Conservation (phyloP, 2,797 vertebrate genomes). For the Distichodus sexfasciatus region DNA sequence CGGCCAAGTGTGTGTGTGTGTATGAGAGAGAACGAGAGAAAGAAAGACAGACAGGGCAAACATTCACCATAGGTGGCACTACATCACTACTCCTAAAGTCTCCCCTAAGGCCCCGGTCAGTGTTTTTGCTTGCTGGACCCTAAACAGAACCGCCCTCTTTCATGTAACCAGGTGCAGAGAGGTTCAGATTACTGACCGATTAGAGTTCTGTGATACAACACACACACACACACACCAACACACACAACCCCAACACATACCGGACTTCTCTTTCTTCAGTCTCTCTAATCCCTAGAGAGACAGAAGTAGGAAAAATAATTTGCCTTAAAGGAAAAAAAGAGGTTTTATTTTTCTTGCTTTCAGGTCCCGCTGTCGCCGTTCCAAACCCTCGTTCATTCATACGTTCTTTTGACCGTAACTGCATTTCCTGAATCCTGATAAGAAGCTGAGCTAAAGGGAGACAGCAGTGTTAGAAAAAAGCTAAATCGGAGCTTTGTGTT, state of each 20-base stretch:
- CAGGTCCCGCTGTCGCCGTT: conserved; percentile 1
- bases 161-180: conserved; percentile 61
- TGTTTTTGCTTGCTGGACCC: conserved; percentile 37
- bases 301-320: conserved; percentile 6
- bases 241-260: conserved; percentile 9
- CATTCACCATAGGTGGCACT: conserved; percentile 45
- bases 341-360: conserved; percentile 8
- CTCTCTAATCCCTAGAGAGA: background rate
- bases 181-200: conserved; percentile 66
- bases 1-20: conserved; percentile 22
- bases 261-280: conserved; percentile 6
- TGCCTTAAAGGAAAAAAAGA: background rate
- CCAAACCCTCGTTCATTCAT: background rate
- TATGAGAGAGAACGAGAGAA: background rate
- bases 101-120: conserved; percentile 32
- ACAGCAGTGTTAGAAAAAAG: conserved; percentile 14
- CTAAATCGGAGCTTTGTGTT: conserved; percentile 41
- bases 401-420: conserved; percentile 31
- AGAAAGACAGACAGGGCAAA: conserved; percentile 51
- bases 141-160: conserved; percentile 45
- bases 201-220: conserved; percentile 53
- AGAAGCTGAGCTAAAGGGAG: conserved; percentile 25
- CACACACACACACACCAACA: conserved; percentile 14
- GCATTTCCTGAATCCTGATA: conserved; percentile 63
- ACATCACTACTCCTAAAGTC: conserved; percentile 1